phyloP scores from a whole-genome alignment of 2,797 vertebrate genomes.

The Fratercula arctica region DNA sequence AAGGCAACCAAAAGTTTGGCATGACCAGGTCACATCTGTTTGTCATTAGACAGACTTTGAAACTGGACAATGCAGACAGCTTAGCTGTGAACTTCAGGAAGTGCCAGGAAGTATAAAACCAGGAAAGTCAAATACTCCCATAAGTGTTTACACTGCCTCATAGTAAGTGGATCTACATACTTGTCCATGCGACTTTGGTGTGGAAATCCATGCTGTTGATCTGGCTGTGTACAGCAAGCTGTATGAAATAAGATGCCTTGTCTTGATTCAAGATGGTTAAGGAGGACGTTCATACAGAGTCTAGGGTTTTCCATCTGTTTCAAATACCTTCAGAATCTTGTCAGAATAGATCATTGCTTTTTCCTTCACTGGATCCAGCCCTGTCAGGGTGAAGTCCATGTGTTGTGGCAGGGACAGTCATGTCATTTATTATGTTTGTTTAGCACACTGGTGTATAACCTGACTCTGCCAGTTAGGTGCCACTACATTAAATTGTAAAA shows the following conservation, averaged over 20 bases:
- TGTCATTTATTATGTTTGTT: constrained; percentile 54
- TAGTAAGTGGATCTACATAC: not conserved
- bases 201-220: not conserved
- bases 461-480: constrained; percentile 37
- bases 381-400: constrained; percentile 44
- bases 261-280: not conserved
- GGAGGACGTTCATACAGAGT: not conserved
- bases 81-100: constrained; percentile 8
- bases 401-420: constrained; percentile 45
- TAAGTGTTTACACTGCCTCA: not conserved
- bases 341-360: constrained; percentile 48
- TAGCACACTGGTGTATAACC: constrained; percentile 32
- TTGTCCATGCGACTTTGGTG: not conserved
- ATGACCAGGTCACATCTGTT: not conserved
- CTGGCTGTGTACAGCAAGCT: not conserved
- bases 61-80: not conserved
- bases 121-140: not conserved
- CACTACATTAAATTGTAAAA: constrained; percentile 36
- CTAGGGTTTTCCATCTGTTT: not conserved
- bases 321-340: constrained; percentile 56
- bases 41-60: not conserved
- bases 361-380: not conserved
- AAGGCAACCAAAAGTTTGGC: not conserved
- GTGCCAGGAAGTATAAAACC: not conserved
- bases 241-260: not conserved